These are phyloP conservation scores for Channa maculata DNA, from an alignment of 2,113 vertebrate species.

Conservation along the genomic window DNA sequence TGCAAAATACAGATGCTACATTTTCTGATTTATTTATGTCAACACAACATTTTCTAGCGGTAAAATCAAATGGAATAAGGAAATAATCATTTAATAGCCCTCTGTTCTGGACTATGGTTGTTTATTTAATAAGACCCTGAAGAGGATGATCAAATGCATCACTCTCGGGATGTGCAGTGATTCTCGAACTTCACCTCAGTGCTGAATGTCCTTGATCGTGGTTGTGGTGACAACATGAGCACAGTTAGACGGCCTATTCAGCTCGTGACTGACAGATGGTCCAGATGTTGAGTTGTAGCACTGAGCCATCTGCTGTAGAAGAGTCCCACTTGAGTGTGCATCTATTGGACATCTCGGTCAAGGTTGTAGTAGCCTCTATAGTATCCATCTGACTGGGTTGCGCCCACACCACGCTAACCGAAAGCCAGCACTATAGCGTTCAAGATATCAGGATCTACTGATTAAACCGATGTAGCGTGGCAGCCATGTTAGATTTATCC, in stretches of 20 bases:
- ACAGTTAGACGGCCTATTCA: slow-evolving; percentile 13
- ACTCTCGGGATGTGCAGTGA: neutral
- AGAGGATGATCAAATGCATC: neutral
- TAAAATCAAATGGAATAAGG: neutral
- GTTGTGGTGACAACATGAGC: neutral
- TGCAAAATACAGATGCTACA: too few relatives aligned
- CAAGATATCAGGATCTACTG: neutral
- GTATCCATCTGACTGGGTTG: neutral
- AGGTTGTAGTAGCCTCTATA: neutral
- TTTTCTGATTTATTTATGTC: too few relatives aligned
- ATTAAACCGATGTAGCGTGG: slow-evolving; percentile 13
- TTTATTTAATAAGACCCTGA: neutral
- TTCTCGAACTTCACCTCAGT: neutral
- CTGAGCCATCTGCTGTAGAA: neutral
- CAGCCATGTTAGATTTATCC: slow-evolving; percentile 16
- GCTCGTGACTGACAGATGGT: slow-evolving; percentile 36
- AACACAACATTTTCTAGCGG: neutral
- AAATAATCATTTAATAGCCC: neutral
- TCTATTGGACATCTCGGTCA: too few relatives aligned
- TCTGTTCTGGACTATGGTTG: neutral
- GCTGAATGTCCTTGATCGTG: slow-evolving; percentile 11
- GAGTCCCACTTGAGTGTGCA: too few relatives aligned
- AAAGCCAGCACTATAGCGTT: neutral
- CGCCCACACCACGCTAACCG: neutral
- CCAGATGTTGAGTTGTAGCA: slow-evolving; percentile 15